Evolutionary conservation across 2,113 vertebrate species (phyloP).

Genomic region (Alectura lathami): DNA sequence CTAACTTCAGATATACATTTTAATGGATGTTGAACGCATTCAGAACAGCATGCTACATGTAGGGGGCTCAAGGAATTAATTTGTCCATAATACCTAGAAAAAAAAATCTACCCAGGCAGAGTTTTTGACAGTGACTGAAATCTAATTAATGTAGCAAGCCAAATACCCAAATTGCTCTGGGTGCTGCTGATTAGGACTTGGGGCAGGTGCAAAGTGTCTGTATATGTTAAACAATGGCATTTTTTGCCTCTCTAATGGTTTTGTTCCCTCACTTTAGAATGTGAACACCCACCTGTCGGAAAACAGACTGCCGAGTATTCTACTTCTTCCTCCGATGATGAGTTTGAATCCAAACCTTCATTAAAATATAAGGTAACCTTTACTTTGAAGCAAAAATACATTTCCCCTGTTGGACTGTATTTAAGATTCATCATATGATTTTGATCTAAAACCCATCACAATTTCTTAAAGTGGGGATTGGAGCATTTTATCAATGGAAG

Average conservation of each 20-base stretch:
- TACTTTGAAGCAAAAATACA: neutral
- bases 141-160: slow-evolving; percentile 64
- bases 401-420: neutral
- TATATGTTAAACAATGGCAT: neutral
- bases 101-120: slow-evolving; percentile 12
- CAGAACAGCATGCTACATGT: slow-evolving; percentile 24
- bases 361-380: slow-evolving; percentile 77
- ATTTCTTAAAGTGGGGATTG: neutral
- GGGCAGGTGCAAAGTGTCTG: slow-evolving; percentile 69
- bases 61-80: slow-evolving; percentile 71
- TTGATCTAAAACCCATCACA: neutral
- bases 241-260: slow-evolving; percentile 24
- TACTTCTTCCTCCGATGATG: slow-evolving; percentile 80
- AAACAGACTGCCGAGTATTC: slow-evolving; percentile 13
- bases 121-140: slow-evolving; percentile 66
- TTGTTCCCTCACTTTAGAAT: slow-evolving; percentile 65
- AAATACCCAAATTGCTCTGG: slow-evolving; percentile 66
- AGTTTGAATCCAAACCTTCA: slow-evolving; percentile 65
- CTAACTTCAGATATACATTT: slow-evolving; percentile 77
- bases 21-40: slow-evolving; percentile 71
- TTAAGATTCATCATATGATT: neutral
- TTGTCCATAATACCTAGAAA: slow-evolving; percentile 36
- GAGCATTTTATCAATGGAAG: neutral
- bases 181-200: slow-evolving; percentile 36
- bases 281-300: neutral